Percentiles rank a stretch among this genome's conserved stretches.
phyloP scores from a whole-genome alignment of 1,140 invertebrate genomes.

The Phortica variegata region DNA sequence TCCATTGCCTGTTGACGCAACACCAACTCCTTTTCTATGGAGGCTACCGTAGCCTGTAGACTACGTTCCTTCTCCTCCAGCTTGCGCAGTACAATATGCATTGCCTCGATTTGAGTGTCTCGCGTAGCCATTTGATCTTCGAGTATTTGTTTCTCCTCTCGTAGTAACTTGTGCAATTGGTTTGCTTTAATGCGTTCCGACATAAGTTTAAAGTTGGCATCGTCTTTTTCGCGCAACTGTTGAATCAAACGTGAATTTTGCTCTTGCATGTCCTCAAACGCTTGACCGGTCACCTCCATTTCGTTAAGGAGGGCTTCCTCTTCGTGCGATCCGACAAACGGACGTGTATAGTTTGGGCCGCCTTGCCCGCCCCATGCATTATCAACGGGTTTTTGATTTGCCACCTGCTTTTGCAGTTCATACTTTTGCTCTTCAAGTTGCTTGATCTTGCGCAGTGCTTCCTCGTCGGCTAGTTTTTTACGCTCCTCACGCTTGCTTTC shows the following conservation, averaged over 20 bases:
- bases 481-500: constrained; percentile 90
- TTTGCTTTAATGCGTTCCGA: constrained; percentile 97
- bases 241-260: constrained; percentile 96
- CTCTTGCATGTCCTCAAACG: constrained; percentile 99
- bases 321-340: constrained; percentile 74
- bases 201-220: constrained; percentile 99
- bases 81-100: constrained; percentile 91
- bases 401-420: constrained; percentile 78
- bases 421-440: constrained; percentile 90
- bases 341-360: constrained; percentile 56
- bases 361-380: constrained; percentile 57
- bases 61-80: constrained; percentile 96
- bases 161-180: constrained; percentile 89
- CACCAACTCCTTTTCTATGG: constrained; percentile 91
- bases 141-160: constrained; percentile 72
- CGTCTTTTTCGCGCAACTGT: constrained; percentile 95
- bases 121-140: constrained; percentile 70
- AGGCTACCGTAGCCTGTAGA: constrained; percentile 87
- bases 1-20: constrained; percentile 93
- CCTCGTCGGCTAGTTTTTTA: constrained; percentile 92
- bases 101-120: constrained; percentile 91
- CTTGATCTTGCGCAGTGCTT: constrained; percentile 91
- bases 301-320: constrained; percentile 97
- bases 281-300: constrained; percentile 99
- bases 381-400: constrained; percentile 79